phyloP scores from a whole-genome alignment of 53 echinoderm and acorn worm genomes.

The Temnopleurus reevesii region DNA sequence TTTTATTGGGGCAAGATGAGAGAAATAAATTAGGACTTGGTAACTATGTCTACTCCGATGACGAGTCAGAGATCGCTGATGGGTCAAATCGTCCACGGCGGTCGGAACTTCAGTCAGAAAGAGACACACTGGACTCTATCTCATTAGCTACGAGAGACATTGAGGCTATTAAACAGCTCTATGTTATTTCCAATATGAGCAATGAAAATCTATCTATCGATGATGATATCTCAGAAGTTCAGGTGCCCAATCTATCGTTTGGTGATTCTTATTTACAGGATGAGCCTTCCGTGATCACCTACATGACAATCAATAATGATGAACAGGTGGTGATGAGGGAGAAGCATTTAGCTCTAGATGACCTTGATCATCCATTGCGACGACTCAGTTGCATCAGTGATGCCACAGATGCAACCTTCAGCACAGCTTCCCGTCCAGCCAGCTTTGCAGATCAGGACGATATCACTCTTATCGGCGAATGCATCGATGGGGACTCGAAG shows the following conservation, averaged over 20 bases:
- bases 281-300: constrained; percentile 91
- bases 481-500: constrained; percentile 48
- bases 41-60: constrained; percentile 97
- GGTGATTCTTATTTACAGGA: constrained; percentile 66
- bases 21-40: constrained; percentile 73
- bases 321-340: constrained; percentile 98
- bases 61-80: constrained; percentile 91
- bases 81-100: constrained; percentile 67
- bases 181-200: constrained; percentile 87
- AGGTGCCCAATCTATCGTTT: constrained; percentile 75
- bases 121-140: constrained; percentile 77
- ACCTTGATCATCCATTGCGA: constrained; percentile 91
- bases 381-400: constrained; percentile 95
- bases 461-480: constrained; percentile 58
- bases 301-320: constrained; percentile 93
- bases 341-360: constrained; percentile 86
- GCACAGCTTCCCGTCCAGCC: constrained; percentile 86
- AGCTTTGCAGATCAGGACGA: constrained; percentile 88
- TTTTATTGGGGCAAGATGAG: constrained; percentile 76
- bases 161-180: constrained; percentile 95
- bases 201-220: constrained; percentile 83
- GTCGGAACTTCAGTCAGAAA: constrained; percentile 65
- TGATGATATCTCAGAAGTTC: constrained; percentile 74
- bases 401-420: constrained; percentile 96
- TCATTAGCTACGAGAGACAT: constrained; percentile 82